A percentile compares a stretch with the other conserved stretches of the same genome.
Evolutionary conservation across 2,888 invertebrate genomes (phyloP).

Genomic region (Rhagium mordax): DNA sequence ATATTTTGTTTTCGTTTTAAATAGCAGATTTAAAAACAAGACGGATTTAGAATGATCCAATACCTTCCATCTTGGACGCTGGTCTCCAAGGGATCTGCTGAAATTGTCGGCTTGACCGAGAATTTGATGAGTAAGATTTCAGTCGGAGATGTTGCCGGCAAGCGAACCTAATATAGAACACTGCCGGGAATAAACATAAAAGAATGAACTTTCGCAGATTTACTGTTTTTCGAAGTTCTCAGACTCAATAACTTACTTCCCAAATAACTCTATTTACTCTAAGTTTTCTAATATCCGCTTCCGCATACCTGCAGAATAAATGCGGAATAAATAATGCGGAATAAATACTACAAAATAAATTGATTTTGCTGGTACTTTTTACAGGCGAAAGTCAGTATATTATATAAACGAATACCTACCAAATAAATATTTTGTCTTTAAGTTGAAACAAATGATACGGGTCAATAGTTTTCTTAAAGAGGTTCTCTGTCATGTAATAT

Average conservation of each 20-base stretch:
- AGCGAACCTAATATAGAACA: conserved; percentile 57
- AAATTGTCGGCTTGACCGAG: conserved; percentile 59
- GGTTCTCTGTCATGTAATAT: no score
- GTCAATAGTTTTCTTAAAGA: no score
- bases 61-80: conserved; percentile 33
- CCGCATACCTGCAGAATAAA: conserved; percentile 1
- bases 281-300: conserved; percentile 31
- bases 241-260: conserved; percentile 46
- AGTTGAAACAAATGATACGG: no score
- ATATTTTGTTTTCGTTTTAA: background rate
- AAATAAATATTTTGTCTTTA: no score
- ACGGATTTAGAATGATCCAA: conserved; percentile 10
- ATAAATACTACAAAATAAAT: conserved; percentile 10
- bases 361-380: background rate
- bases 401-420: background rate
- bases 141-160: conserved; percentile 46
- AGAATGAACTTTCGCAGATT: conserved; percentile 54
- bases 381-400: background rate
- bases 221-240: conserved; percentile 43
- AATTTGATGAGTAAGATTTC: conserved; percentile 61
- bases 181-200: conserved; percentile 58
- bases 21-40: background rate
- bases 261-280: conserved; percentile 35
- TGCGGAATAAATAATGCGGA: background rate
- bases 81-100: conserved; percentile 52